These are phyloP conservation scores for Eutrigla gurnardus DNA, from an alignment of 2,797 vertebrate species.

Conservation along the genomic window DNA sequence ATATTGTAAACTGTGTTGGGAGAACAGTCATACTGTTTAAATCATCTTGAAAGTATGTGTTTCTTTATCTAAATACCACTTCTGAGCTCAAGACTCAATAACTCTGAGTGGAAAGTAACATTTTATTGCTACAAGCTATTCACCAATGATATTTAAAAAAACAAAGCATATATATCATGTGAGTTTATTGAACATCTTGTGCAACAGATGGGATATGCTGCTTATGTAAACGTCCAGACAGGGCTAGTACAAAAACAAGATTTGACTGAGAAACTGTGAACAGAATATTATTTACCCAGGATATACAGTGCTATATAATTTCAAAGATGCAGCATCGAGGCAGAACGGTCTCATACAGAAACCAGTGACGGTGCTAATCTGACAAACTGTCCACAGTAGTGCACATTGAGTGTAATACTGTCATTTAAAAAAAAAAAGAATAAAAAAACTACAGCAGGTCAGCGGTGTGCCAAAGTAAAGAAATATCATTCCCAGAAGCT, in stretches of 20 bases:
- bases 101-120: background rate
- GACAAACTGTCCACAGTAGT: slow-evolving; percentile 54
- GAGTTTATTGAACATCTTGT: background rate
- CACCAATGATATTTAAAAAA: background rate
- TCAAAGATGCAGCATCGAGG: slow-evolving; percentile 17
- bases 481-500: slow-evolving; percentile 79
- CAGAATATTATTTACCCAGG: background rate
- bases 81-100: background rate
- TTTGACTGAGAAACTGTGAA: background rate
- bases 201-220: slow-evolving; percentile 15
- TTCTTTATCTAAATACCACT: background rate
- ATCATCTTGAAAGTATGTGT: background rate
- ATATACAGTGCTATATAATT: background rate
- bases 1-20: background rate
- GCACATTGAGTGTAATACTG: slow-evolving; percentile 50
- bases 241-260: background rate
- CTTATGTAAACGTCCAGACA: slow-evolving; percentile 33
- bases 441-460: slow-evolving; percentile 68
- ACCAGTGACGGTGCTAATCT: slow-evolving; percentile 21
- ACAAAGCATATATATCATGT: background rate
- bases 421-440: slow-evolving; percentile 39
- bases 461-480: slow-evolving; percentile 74
- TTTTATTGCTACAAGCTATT: background rate
- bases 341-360: slow-evolving; percentile 7
- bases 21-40: background rate